Conservation (phyloP, 2,113 vertebrate genomes). For the Vidua macroura region DNA sequence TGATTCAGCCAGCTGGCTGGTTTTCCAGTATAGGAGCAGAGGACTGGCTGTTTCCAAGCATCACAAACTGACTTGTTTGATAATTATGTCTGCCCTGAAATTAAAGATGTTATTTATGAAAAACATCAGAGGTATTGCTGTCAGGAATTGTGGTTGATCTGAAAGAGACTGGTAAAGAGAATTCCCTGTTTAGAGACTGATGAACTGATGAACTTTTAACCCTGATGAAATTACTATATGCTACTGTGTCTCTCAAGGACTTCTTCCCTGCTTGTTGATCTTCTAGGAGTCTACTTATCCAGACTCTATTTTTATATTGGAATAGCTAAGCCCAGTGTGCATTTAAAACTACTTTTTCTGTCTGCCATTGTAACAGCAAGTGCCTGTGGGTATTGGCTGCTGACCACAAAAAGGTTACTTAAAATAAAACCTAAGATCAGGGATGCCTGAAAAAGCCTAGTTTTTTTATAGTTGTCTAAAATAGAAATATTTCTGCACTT, state of each 20-base stretch:
- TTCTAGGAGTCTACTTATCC: neutral
- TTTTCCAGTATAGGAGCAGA: neutral
- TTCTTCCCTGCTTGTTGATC: neutral
- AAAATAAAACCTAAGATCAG: neutral
- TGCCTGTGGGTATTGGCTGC: neutral
- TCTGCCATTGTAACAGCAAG: constrained; percentile 1
- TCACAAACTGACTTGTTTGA: neutral
- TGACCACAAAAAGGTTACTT: neutral
- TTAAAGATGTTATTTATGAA: constrained; percentile 6
- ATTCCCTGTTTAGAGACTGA: constrained; percentile 76
- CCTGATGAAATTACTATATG: neutral
- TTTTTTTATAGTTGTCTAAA: neutral
- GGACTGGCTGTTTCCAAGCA: neutral
- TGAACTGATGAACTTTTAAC: constrained; percentile 77
- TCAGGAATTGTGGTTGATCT: constrained; percentile 78
- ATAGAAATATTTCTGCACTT: neutral
- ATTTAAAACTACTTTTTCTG: neutral
- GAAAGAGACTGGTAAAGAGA: constrained; percentile 78
- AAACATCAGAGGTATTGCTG: constrained; percentile 76
- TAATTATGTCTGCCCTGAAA: neutral
- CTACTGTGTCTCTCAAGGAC: neutral
- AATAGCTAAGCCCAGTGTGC: neutral
- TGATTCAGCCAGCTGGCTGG: neutral
- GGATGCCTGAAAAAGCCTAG: neutral
- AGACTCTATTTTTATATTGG: neutral